A percentile compares a stretch with the other conserved stretches of the same genome.
Conservation (phyloP, 2,888 invertebrate genomes). For the Aphrophora alni region DNA sequence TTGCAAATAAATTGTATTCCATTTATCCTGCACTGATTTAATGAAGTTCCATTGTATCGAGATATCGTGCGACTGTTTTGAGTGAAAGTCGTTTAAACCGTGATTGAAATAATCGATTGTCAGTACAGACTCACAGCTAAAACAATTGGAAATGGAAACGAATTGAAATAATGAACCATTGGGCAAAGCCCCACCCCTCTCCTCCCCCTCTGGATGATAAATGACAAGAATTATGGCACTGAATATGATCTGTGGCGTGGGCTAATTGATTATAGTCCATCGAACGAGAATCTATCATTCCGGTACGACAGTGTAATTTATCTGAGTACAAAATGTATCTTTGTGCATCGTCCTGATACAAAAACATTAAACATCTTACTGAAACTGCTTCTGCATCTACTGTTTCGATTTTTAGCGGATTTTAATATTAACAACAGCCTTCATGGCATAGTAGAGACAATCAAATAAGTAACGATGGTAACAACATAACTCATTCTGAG, state of each 20-base stretch:
- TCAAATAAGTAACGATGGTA: too few species aligned
- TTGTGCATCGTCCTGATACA: too few species aligned
- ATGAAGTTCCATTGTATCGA: neutral
- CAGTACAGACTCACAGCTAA: neutral
- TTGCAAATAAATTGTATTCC: neutral
- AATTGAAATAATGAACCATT: neutral
- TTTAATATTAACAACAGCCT: too few species aligned
- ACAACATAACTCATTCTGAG: too few species aligned
- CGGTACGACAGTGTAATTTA: neutral
- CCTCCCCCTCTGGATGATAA: neutral
- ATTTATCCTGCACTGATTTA: neutral
- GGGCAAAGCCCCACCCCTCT: neutral
- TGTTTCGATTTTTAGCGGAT: too few species aligned
- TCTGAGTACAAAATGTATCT: neutral
- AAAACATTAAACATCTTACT: too few species aligned
- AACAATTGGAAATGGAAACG: neutral
- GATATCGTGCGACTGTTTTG: neutral
- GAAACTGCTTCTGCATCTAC: too few species aligned
- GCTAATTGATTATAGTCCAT: neutral
- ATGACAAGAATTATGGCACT: neutral
- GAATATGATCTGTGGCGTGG: neutral
- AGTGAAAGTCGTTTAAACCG: neutral
- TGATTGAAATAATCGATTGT: constrained; percentile 1
- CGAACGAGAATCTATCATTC: neutral
- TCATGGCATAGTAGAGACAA: too few species aligned